A percentile compares a stretch with the other conserved stretches of the same genome.
Evolutionary conservation across 2,888 invertebrate species (phyloP).

Genomic region (Trachelus iudaicus): DNA sequence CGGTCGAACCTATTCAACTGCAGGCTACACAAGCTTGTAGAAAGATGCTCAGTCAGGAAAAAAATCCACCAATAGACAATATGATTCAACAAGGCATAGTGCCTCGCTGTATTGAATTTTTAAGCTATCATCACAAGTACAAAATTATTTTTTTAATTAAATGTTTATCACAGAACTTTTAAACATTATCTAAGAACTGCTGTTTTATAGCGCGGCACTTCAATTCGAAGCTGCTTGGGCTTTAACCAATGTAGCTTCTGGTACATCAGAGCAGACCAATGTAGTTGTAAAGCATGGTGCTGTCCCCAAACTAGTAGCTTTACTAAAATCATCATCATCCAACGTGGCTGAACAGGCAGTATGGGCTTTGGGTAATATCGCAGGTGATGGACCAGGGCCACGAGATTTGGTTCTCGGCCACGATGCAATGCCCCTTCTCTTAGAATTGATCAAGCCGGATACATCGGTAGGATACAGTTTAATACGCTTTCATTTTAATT

Average conservation of each 20-base stretch:
- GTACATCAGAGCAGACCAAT: constrained; percentile 90
- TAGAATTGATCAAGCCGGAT: constrained; percentile 74
- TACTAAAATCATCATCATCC: constrained; percentile 75
- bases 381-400: constrained; percentile 85
- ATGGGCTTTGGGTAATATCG: constrained; percentile 98
- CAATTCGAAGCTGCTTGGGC: constrained; percentile 99
- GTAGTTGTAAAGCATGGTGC: constrained; percentile 89
- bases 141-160: constrained; percentile 33
- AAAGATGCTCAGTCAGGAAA: constrained; percentile 87
- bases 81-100: constrained; percentile 89
- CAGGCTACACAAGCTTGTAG: constrained; percentile 84
- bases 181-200: constrained; percentile 2
- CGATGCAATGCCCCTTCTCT: constrained; percentile 78
- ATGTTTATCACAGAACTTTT: not conserved
- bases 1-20: constrained; percentile 73
- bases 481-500: not conserved
- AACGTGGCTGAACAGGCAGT: constrained; percentile 92
- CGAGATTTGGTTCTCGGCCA: constrained; percentile 83
- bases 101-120: constrained; percentile 82
- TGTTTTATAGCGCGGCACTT: constrained; percentile 72
- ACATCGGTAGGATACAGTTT: constrained; percentile 64
- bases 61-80: constrained; percentile 89
- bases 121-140: constrained; percentile 79
- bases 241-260: constrained; percentile 96
- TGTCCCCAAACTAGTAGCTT: constrained; percentile 80